A percentile compares a stretch with the other conserved stretches of the same genome.
These are phyloP conservation scores for Anguilla marmorata DNA, from an alignment of 2,797 vertebrate genomes.

Conservation along the genomic window DNA sequence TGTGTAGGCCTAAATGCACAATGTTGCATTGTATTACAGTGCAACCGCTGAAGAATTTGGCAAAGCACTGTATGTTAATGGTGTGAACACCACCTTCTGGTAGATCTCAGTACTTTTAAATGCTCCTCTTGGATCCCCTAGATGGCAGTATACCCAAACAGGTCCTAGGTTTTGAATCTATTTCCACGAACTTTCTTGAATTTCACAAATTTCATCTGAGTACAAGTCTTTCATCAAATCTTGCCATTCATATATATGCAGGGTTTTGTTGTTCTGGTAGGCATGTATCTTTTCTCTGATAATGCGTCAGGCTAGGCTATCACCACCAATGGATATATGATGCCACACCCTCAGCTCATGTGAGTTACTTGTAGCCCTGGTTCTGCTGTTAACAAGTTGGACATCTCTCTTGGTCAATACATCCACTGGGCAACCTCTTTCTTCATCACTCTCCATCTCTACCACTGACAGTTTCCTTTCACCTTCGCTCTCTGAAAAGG, in stretches of 20 bases:
- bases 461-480: neutral
- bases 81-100: neutral
- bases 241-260: neutral
- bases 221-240: neutral
- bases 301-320: too few relatives aligned
- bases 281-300: too few relatives aligned
- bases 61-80: neutral
- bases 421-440: neutral
- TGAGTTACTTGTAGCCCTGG: neutral
- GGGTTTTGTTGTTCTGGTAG: too few relatives aligned
- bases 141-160: conserved; percentile 39
- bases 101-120: neutral
- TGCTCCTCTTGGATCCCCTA: conserved; percentile 29
- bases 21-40: neutral
- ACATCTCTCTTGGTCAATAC: neutral
- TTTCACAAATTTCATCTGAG: neutral
- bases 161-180: neutral
- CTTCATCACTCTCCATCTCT: neutral
- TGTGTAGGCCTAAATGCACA: neutral
- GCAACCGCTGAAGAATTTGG: neutral
- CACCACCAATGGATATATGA: neutral
- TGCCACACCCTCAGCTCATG: neutral
- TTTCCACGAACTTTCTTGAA: neutral
- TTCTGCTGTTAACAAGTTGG: neutral
- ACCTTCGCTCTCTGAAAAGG: neutral